Evolutionary conservation across 2,888 invertebrate genomes (phyloP).

Genomic region (Drosophila austrosaltans): DNA sequence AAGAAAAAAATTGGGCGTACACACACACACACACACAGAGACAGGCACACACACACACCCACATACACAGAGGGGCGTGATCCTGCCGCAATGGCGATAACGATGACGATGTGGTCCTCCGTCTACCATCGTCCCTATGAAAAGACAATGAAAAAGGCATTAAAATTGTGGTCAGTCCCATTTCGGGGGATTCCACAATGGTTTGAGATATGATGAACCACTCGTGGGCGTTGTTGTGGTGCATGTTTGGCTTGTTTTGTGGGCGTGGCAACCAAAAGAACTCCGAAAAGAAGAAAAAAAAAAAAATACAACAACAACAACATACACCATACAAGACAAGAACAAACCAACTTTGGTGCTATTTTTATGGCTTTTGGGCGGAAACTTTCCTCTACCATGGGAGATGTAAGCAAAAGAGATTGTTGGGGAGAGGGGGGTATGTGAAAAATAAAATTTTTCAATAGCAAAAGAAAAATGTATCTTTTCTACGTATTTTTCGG

Average conservation of each 20-base stretch:
- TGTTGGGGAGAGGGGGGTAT: not conserved
- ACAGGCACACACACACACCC: not conserved
- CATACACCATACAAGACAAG: conserved; percentile 1
- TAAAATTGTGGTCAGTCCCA: conserved; percentile 70
- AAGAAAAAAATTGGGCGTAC: conserved; percentile 1
- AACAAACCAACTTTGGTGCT: conserved; percentile 29
- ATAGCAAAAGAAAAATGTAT: conserved; percentile 12
- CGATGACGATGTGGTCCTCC: conserved; percentile 30
- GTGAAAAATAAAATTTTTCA: not conserved
- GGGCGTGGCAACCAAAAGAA: conserved; percentile 35
- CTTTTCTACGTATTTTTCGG: not conserved
- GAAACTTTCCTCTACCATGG: conserved; percentile 1
- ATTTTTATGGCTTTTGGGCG: conserved; percentile 29
- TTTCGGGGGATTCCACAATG: conserved; percentile 12
- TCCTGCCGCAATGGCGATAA: conserved; percentile 27
- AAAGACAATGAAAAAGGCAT: conserved; percentile 76
- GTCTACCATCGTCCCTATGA: conserved; percentile 32
- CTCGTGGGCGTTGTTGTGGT: conserved; percentile 41
- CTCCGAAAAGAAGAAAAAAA: conserved; percentile 9
- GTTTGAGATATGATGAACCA: conserved; percentile 37
- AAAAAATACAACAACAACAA: conserved; percentile 20
- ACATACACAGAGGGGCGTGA: conserved; percentile 36
- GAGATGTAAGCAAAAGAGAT: not conserved
- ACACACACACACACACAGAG: not conserved
- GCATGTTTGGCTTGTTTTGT: conserved; percentile 49